Conservation (phyloP, 2,113 vertebrate genomes). For the Puntigrus tetrazona region DNA sequence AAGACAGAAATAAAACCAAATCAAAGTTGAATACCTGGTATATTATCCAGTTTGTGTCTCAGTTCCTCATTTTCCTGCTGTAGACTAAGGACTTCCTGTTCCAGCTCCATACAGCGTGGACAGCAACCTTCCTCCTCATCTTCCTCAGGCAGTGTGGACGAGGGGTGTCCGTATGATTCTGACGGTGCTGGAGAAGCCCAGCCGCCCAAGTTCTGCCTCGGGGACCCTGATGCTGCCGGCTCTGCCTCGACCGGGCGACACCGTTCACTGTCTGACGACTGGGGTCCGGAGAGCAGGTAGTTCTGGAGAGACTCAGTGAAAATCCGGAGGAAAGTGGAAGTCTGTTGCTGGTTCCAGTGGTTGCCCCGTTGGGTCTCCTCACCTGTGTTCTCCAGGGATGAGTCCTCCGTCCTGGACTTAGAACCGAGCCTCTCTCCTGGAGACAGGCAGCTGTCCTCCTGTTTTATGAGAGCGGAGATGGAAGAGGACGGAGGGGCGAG, state of each 20-base stretch:
- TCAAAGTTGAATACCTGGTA: slow-evolving; percentile 82
- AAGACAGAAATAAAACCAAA: not conserved
- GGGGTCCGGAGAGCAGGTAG: slow-evolving; percentile 83
- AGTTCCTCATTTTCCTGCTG: slow-evolving; percentile 99
- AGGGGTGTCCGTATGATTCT: slow-evolving; percentile 95
- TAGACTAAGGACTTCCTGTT: slow-evolving; percentile 95
- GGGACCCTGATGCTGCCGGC: slow-evolving; percentile 82
- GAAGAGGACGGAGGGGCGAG: slow-evolving; percentile 78
- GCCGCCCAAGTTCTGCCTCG: slow-evolving; percentile 86
- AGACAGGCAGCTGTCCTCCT: slow-evolving; percentile 78
- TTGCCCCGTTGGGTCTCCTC: slow-evolving; percentile 80
- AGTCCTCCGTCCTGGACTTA: slow-evolving; percentile 79
- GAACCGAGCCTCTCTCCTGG: slow-evolving; percentile 75
- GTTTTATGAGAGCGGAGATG: slow-evolving; percentile 86
- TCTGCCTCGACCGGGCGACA: slow-evolving; percentile 81
- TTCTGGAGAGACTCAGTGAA: slow-evolving; percentile 97
- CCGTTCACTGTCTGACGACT: slow-evolving; percentile 80
- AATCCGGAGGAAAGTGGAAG: slow-evolving; percentile 91
- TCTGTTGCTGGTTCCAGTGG: slow-evolving; percentile 90
- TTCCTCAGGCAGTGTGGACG: slow-evolving; percentile 92
- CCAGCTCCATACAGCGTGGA: slow-evolving; percentile 93
- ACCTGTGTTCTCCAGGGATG: slow-evolving; percentile 79
- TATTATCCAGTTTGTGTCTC: slow-evolving; percentile 89
- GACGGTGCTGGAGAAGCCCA: slow-evolving; percentile 95
- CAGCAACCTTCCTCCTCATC: slow-evolving; percentile 93